Base-by-base conservation (phyloP, 2,888 invertebrate species). In the Ormyrus pomaceus region DNA sequence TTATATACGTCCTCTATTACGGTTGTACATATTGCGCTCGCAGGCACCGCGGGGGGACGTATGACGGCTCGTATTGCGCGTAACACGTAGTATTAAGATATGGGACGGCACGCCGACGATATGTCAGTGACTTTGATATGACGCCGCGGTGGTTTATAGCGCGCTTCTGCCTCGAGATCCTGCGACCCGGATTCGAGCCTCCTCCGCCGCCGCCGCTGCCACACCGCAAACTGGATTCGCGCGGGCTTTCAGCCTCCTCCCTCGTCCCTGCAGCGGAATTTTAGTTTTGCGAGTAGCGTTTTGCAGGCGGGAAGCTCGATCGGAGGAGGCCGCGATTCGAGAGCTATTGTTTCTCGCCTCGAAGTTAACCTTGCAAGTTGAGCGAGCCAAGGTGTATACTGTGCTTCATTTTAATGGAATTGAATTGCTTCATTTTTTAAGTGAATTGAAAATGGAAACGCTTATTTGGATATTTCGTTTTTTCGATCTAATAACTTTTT, bases 81-180 rank as follows among this genome's bases (percentile, higher is more conserved):
- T 55, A 55, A 68, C 55, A 55, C 68, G 55, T 45, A 55, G 68
- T 55, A 55, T 68, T 68, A 68, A 48, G 48, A 70, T 59, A 59
- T 50, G 48, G 34, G 51, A 65, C 13, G 13, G 19, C 61, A 7
- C 65, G 65, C 34, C 59, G 74, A 75, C 66, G 74, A 66, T 75
- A 65, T 58, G 58, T 59, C 74, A 58, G 58, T 48, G 65, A 58
- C 65, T 55, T 65, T 74, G 65, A 74, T 74, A 74, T 74, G 74
- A 74, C 55, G 58, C 58, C 59, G 3, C 19, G 34, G 34, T 75
- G 66, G 51, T 66, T 75, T 75, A 74, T 59, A 48, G 8, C 11
- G 65, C 74, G 13, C 50, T 51, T 71, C 71, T 75, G 59, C 66
- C 51, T 45, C 19, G 45, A 66, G 74, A 66, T 75, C 66, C 66